Conservation (phyloP, 1,140 invertebrate species). For the Pseudomyrmex dendroicus region DNA sequence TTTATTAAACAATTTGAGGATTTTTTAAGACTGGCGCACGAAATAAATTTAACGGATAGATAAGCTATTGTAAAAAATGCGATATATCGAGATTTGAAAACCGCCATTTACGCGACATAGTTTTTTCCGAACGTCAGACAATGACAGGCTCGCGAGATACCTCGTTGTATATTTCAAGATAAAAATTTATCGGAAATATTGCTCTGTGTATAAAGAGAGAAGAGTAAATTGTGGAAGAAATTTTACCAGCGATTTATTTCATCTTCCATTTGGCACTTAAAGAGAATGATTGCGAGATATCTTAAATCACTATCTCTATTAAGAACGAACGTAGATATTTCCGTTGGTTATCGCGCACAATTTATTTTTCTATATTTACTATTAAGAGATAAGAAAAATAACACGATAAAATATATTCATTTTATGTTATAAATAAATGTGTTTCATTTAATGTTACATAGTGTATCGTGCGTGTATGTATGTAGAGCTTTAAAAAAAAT, state of each 20-base stretch:
- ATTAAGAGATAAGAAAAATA: background rate
- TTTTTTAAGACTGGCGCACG: background rate
- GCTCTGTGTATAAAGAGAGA: background rate
- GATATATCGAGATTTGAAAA: background rate
- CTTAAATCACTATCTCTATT: conserved; percentile 7
- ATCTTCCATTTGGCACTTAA: background rate
- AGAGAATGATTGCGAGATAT: conserved; percentile 7
- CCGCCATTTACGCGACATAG: conserved; percentile 14
- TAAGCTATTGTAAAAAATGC: background rate
- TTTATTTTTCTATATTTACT: background rate
- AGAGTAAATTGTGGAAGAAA: no score
- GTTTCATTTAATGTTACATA: background rate
- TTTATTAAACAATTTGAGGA: background rate
- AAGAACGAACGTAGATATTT: conserved; percentile 13
- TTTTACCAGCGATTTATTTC: conserved; percentile 9
- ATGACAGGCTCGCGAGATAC: background rate
- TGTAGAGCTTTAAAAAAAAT: no score
- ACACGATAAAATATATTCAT: background rate
- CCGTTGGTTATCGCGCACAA: background rate
- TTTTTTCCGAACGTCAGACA: background rate
- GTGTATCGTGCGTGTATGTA: background rate
- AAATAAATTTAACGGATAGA: background rate
- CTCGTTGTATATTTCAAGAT: conserved; percentile 9
- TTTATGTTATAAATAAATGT: background rate
- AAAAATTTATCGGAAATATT: conserved; percentile 43